Conservation (phyloP, 2,797 vertebrate species). For the Acrossocheilus fasciatus region DNA sequence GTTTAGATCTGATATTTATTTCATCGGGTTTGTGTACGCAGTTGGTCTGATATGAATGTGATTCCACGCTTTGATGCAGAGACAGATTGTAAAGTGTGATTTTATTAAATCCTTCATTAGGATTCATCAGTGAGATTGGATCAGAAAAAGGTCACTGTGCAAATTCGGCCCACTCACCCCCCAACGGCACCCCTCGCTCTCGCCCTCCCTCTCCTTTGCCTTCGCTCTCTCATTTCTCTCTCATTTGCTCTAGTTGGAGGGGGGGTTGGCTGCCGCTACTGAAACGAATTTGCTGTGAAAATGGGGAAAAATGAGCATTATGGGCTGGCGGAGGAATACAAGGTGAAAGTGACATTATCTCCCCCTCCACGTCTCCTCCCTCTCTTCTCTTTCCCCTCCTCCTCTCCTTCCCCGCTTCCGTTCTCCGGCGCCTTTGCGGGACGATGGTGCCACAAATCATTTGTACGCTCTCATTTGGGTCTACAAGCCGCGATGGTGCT, state of each 20-base stretch:
- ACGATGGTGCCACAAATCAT: conserved; percentile 84
- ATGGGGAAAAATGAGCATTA: conserved; percentile 84
- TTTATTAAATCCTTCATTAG: conserved; percentile 90
- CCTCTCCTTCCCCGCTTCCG: conserved; percentile 50
- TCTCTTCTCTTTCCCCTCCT: conserved; percentile 34
- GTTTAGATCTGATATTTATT: conserved; percentile 55
- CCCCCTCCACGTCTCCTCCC: conserved; percentile 51
- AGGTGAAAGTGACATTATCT: conserved; percentile 85
- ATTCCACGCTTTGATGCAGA: conserved; percentile 86
- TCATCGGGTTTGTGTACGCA: conserved; percentile 54
- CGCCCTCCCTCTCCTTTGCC: conserved; percentile 50
- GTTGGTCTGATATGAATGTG: conserved; percentile 78
- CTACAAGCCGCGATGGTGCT: conserved; percentile 77
- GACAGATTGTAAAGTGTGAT: conserved; percentile 88
- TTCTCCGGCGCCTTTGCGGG: conserved; percentile 74
- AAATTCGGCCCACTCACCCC: conserved; percentile 71
- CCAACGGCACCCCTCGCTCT: conserved; percentile 51
- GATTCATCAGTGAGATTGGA: conserved; percentile 88
- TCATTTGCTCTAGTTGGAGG: conserved; percentile 48
- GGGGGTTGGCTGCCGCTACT: conserved; percentile 61
- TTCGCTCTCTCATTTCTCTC: conserved; percentile 55
- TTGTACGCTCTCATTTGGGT: conserved; percentile 84
- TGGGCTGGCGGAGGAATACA: conserved; percentile 80
- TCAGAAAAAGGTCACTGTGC: conserved; percentile 90
- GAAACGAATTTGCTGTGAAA: conserved; percentile 90